Conservation (phyloP, 1,140 invertebrate species). For the Plodia interpunctella region DNA sequence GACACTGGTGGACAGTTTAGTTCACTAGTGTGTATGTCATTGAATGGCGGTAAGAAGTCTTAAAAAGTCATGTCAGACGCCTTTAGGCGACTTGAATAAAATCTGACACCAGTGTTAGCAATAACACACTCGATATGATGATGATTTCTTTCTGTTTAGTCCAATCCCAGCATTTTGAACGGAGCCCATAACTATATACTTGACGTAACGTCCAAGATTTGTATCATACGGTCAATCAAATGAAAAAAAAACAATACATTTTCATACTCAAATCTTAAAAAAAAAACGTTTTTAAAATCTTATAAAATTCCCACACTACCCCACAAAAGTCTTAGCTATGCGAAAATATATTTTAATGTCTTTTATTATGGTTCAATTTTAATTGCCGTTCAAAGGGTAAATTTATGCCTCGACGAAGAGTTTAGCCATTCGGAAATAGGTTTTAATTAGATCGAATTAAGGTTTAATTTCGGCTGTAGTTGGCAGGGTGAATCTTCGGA, state of each 20-base stretch:
- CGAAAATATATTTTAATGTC: conserved; percentile 11
- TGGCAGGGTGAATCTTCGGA: background rate
- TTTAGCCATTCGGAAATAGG: background rate
- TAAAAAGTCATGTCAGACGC: too few species aligned
- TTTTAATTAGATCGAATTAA: conserved; percentile 11
- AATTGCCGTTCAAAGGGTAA: background rate
- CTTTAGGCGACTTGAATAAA: too few species aligned
- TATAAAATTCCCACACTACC: conserved; percentile 1
- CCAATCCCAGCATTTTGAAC: too few species aligned
- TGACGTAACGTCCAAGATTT: background rate
- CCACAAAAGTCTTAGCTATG: background rate
- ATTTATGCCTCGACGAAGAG: background rate
- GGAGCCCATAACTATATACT: too few species aligned
- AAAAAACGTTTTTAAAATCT: conserved; percentile 1
- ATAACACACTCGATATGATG: too few species aligned
- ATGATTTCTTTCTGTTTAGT: too few species aligned
- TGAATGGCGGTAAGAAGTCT: too few species aligned
- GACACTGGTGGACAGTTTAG: too few species aligned
- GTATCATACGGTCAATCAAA: background rate
- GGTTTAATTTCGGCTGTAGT: background rate
- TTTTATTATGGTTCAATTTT: background rate
- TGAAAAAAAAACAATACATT: background rate
- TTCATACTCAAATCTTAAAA: background rate
- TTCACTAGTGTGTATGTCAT: too few species aligned
- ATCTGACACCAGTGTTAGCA: too few species aligned